A percentile compares a stretch with the other conserved stretches of the same genome.
Conservation (phyloP, 2,113 vertebrate genomes). For the Struthio camelus region DNA sequence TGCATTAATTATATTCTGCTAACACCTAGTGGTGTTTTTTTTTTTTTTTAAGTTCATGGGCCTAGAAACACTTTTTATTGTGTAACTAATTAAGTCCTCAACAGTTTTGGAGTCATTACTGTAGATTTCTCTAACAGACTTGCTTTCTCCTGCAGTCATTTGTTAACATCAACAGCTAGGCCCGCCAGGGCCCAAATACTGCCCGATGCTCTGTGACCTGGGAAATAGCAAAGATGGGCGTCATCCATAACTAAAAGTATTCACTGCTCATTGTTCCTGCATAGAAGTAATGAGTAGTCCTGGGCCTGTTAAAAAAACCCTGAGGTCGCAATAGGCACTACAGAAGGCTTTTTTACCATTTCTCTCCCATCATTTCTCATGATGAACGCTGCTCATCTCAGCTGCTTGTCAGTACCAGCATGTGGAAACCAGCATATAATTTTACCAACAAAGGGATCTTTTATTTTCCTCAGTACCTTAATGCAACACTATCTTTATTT, state of each 20-base stretch:
- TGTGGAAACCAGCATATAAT: not conserved
- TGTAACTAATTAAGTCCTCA: not conserved
- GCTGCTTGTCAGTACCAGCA: not conserved
- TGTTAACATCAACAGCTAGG: not conserved
- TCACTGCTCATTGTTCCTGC: not conserved
- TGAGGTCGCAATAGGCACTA: not conserved
- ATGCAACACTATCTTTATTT: not conserved
- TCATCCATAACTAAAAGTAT: not conserved
- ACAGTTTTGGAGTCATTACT: not conserved
- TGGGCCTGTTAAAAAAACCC: not conserved
- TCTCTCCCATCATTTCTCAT: not conserved
- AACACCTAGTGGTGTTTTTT: not conserved
- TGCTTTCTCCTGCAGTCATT: not conserved
- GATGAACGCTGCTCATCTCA: not conserved
- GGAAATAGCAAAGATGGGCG: not conserved
- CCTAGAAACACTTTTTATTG: not conserved
- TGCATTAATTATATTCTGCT: not conserved
- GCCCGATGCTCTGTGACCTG: not conserved
- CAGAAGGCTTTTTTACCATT: not conserved
- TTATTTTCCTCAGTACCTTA: not conserved
- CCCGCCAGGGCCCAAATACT: not conserved
- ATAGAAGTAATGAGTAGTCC: not conserved
- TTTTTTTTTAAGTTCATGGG: not conserved
- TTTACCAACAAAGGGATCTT: not conserved
- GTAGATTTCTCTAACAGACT: not conserved